A percentile compares a stretch with the other conserved stretches of the same genome.
phyloP scores from a whole-genome alignment of 2,888 invertebrate species.

The Xestia xanthographa region DNA sequence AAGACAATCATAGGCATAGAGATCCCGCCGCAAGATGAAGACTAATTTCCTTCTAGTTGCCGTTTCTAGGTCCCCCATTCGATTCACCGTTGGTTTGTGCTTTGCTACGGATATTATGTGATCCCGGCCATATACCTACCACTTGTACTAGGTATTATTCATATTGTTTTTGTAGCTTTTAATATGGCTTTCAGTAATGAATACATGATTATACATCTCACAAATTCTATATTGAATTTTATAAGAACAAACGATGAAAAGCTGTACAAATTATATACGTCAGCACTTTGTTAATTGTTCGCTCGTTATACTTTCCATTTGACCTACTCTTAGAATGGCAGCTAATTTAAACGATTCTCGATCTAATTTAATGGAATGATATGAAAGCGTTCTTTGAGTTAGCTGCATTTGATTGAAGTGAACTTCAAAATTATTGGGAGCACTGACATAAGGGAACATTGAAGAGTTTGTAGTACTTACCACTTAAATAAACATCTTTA shows the following conservation, averaged over 20 bases:
- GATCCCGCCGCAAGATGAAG: constrained; percentile 64
- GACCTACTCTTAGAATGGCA: constrained; percentile 67
- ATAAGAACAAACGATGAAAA: constrained; percentile 1
- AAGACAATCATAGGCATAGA: constrained; percentile 44
- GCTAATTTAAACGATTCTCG: constrained; percentile 46
- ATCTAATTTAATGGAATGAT: constrained; percentile 42
- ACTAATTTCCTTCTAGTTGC: constrained; percentile 76
- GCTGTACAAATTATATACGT: constrained; percentile 37
- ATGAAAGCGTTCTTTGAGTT: constrained; percentile 32
- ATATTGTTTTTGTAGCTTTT: constrained; percentile 6
- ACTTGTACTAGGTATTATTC: constrained; percentile 35
- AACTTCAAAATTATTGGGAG: constrained; percentile 49
- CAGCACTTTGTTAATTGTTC: constrained; percentile 53
- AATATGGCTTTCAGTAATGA: background rate
- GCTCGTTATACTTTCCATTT: constrained; percentile 62
- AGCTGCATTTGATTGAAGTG: constrained; percentile 44
- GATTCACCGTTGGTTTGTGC: constrained; percentile 63
- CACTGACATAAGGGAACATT: constrained; percentile 33
- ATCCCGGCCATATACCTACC: constrained; percentile 50
- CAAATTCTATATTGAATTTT: background rate
- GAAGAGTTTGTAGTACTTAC: constrained; percentile 40
- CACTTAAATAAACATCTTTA: constrained; percentile 68
- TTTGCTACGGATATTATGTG: constrained; percentile 75
- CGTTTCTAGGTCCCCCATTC: constrained; percentile 62
- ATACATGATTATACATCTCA: background rate